Evolutionary conservation across 2,113 vertebrate species (phyloP).

Genomic region (Mionectes macconnelli): DNA sequence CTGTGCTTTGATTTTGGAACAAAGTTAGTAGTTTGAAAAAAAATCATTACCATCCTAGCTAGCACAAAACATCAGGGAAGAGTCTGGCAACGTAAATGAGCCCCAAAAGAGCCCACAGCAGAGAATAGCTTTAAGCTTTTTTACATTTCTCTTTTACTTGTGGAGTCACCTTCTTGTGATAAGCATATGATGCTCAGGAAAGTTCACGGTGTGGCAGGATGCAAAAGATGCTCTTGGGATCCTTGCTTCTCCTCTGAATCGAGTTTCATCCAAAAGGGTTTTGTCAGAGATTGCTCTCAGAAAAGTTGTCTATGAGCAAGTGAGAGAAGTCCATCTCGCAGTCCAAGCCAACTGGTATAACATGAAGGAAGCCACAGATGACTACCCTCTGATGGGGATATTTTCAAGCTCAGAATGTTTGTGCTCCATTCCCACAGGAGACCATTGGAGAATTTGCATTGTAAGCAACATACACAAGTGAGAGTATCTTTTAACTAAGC

Average conservation of each 20-base stretch:
- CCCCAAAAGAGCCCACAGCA: background rate
- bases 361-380: background rate
- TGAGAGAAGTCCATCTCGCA: background rate
- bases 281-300: background rate
- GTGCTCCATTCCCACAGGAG: background rate
- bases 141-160: background rate
- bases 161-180: background rate
- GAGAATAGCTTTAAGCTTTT: background rate
- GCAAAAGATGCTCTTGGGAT: background rate
- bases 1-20: background rate
- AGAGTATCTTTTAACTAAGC: background rate
- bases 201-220: background rate
- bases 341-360: background rate
- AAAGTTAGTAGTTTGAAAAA: background rate
- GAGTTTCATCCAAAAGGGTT: background rate
- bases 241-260: background rate
- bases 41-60: background rate
- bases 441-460: background rate
- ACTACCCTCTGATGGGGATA: no score
- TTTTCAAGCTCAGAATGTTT: background rate
- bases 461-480: accelerated
- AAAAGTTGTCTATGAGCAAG: background rate
- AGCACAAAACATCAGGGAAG: background rate
- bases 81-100: background rate
- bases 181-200: background rate